Evolutionary conservation across 2,888 invertebrate genomes (phyloP), one percentile per base, ranked within the genome.

Genomic region (Cheilosia scutellata): DNA sequence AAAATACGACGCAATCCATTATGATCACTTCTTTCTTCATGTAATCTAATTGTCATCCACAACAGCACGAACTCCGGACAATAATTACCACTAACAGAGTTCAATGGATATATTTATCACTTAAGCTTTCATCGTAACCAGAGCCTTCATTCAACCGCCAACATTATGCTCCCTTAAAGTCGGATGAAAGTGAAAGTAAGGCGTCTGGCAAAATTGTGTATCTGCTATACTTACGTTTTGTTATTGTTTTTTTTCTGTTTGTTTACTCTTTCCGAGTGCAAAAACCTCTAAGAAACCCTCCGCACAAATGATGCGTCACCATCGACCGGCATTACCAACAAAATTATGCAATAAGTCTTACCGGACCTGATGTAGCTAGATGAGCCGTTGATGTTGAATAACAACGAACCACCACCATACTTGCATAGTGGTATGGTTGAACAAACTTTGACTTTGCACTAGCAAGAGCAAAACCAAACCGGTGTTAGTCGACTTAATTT

Each of bases 361-460:
- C 74, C 78, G 68, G 74, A 74, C 83, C 29, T 63, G 44, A 20
- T 63, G 51, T 44, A 55, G 66, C 68, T 53, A 51, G 51, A 49
- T 72, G 74, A 66, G 37, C 66, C 57, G 25, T 79, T 83, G 63
- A 62, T 55, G 27, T 83, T 83, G 63, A 70, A 63, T 74, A 83
- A 83, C 68, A 74, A 53, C 60, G 62, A 68, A 49, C 65, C 33
- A 55, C 47, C 60, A 62, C 47, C 16, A 60, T 29, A 5, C 27
- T 55, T 40, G 47, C 66, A 37, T n/a, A 2, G 60, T 53, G 42
- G 25, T 55, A 20, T 83, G 44, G 75, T 84, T 75, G 84, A 84
- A 84, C 70, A 75, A 84, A 84, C 84, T 80, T 71, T 84, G 84
- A 80, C 80, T 76, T 84, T 84, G 80, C 70, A 70, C 75, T 77